Evolutionary conservation across 2,888 invertebrate genomes (phyloP), one percentile per base, ranked within the genome.

Genomic region (Drosophila gaucha): DNA sequence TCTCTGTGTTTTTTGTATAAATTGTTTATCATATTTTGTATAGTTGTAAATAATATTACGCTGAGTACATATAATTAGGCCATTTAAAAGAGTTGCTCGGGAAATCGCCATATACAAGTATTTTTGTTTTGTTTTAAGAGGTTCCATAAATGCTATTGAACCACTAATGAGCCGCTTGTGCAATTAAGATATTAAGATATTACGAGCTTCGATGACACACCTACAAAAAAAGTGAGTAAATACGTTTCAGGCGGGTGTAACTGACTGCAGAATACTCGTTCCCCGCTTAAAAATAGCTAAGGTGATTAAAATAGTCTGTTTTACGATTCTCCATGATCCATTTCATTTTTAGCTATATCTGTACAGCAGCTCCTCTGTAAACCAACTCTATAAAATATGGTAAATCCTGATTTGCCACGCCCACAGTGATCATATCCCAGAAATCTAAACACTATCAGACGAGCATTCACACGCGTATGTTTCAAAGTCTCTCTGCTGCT

Each of bases 131-230:
- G 24, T 30, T 10, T 26, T 26, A 35, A 33, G 20, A 20, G 33
- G n/a, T 24, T 49, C 47, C 22, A 68, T 62, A 73, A 80, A 18
- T n/a, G 43, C 35, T 54, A 38, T 74, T 63, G 54, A 70, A 65
- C 54, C 31, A 46, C 54, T 68, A 68, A 74, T 57, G 43, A 63
- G 41, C 63, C 66, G 60, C 33, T 35, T 33, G 28, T 39, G 43
- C 47, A 84, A 87, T 80, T 80, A 80, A 71, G 70, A 55, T 68
- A 86, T 68, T 76, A 58, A 69, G 10, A 64, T 74, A 52, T 57
- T 33, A 28, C 36, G 6, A 18, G 39, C 18, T 41, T 46, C 16
- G 60, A 60, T 67, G 75, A 68, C 66, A 65, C 75, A 86, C 46
- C 59, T 50, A 28, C 38, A 14, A 52, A 46, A 52, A 43, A 20